Percentiles rank a stretch among this genome's conserved stretches.
Conservation (phyloP, 2,888 invertebrate species). For the Andrena bucephala region DNA sequence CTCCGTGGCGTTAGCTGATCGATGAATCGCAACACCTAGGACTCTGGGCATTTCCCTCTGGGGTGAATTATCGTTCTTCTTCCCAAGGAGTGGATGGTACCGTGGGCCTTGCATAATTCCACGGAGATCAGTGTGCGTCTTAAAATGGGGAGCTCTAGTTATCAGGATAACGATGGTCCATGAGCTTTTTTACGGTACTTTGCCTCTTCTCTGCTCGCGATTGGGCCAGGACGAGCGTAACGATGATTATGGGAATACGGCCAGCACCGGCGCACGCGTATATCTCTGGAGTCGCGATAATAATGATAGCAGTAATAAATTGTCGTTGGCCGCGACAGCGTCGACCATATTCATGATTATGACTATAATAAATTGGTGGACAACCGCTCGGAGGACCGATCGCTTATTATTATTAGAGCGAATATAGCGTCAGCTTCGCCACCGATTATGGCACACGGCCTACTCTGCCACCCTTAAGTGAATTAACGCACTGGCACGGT, state of each 20-base stretch:
- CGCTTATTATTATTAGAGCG: slow-evolving; percentile 67
- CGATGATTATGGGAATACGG: slow-evolving; percentile 58
- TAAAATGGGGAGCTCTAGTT: not conserved
- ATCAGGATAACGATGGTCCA: not conserved
- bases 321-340: slow-evolving; percentile 61
- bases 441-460: slow-evolving; percentile 50
- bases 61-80: not conserved
- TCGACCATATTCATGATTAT: slow-evolving; percentile 62
- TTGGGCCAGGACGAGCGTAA: slow-evolving; percentile 31
- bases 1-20: not conserved
- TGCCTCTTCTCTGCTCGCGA: not conserved
- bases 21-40: not conserved
- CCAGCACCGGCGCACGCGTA: slow-evolving; percentile 25
- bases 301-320: slow-evolving; percentile 65
- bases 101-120: not conserved
- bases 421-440: slow-evolving; percentile 37
- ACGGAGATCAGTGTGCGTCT: not conserved
- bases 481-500: slow-evolving; percentile 51
- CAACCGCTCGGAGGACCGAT: slow-evolving; percentile 62
- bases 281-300: slow-evolving; percentile 58
- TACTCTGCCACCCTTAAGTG: slow-evolving; percentile 52
- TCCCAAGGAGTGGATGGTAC: too few species aligned
- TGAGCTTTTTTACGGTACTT: not conserved
- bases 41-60: not conserved
- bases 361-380: slow-evolving; percentile 68